Evolutionary conservation across 2,888 invertebrate genomes (phyloP).

Genomic region (Netelia inedita): DNA sequence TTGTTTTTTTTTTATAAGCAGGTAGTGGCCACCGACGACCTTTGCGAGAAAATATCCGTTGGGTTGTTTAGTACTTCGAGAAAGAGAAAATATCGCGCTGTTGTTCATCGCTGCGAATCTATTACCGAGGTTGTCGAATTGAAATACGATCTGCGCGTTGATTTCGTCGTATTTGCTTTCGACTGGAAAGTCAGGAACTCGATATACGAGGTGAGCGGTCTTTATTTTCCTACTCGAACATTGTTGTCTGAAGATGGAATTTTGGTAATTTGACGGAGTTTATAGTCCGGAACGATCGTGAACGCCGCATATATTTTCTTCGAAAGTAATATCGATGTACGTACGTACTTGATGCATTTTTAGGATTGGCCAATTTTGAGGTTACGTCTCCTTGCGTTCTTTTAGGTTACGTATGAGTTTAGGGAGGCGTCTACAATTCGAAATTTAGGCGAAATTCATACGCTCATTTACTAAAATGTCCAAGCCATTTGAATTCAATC

Average conservation of each 20-base stretch:
- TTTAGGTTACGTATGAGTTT: no score
- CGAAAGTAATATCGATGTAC: no score
- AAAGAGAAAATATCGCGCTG: constrained; percentile 73
- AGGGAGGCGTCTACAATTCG: no score
- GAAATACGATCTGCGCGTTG: constrained; percentile 75
- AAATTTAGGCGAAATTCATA: no score
- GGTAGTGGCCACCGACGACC: constrained; percentile 78
- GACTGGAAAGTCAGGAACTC: constrained; percentile 76
- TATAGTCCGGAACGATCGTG: no score
- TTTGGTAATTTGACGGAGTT: no score
- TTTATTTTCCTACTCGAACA: constrained; percentile 26
- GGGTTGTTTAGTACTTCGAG: constrained; percentile 75
- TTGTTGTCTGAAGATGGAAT: neutral
- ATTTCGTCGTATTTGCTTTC: constrained; percentile 81
- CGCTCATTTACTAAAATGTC: no score
- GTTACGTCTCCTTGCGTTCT: no score
- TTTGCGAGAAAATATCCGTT: constrained; percentile 78
- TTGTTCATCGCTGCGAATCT: constrained; percentile 80
- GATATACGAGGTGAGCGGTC: constrained; percentile 76
- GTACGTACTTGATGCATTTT: no score
- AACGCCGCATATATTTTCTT: no score
- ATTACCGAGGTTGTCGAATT: constrained; percentile 73
- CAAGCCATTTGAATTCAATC: no score
- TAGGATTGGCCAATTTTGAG: no score
- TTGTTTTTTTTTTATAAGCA: constrained; percentile 63